Base-by-base conservation (phyloP, 2,113 vertebrate species). In the Larimichthys crocea region DNA sequence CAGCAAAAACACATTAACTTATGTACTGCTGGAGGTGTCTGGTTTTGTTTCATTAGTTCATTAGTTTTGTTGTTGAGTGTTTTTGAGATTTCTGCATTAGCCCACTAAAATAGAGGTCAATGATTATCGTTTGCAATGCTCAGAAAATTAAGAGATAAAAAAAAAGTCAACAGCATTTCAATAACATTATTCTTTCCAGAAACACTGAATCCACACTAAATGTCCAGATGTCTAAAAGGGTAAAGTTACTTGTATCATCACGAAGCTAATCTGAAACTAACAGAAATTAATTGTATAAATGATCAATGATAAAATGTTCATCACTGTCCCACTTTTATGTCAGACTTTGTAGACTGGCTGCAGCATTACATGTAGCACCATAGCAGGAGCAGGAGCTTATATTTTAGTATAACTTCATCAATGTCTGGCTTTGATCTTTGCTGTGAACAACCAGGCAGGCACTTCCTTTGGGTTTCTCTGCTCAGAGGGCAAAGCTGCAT, bases 351-450 rank as follows among this genome's bases (percentile, higher is more conserved):
- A 10, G 35, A 9, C 20, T 52, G 76, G 64, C 68, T 46, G 26
- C 11, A 44, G 75, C 59, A 1, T 15, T 31, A 40, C 17, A 46
- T 73, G 49, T 26, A 56, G 64, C 42, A 17, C n/a, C 11, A 9
- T 10, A 56, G 52, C 40, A 46, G 11, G 56, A 72, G 78, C 61
- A 59, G 71, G 56, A 31, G 72, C 74, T 56, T 40, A 19, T 26
- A 76, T 59, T 53, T 61, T 10, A 62, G 22, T 56, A 72, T 76
- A 74, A 80, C 86, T 89, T 85, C 66, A 90, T 90, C 82, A 88
- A 80, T 14, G 29, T 9, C 35, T 53, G 70, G 29, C 88, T 92
- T 89, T 92, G 90, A 90, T 91, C 86, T 89, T 35, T 60, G 56
- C 75, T 50, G 70, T 24, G 65, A 77, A 78, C 83, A 81, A 79